Base-by-base conservation (phyloP, 2,888 invertebrate species). In the Pollenia angustigena region DNA sequence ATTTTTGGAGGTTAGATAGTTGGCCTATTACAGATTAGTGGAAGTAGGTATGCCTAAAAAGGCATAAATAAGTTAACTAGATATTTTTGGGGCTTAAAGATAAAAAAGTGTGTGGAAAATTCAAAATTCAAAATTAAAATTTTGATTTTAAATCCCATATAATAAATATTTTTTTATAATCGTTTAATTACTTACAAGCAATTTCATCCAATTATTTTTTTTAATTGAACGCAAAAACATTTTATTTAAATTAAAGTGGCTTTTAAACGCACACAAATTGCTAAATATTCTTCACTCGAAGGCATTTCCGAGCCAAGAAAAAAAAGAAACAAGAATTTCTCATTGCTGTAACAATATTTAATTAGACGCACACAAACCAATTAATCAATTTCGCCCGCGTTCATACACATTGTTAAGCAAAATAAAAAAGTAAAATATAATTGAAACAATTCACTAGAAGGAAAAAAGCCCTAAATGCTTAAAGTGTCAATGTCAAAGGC, bases 321-420 rank as follows among this genome's bases (percentile, higher is more conserved):
- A 14, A 10, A 11, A 18, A 69, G 14, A 46, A 75, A 10, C 58
- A 88, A 74, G 75, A 81, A 76, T 60, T 46, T 64, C 18, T 56
- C 23, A 42, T 56, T 48, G 50, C 18, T 75, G 81, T 72, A 81
- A 69, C 72, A 84, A 60, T 89, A 90, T 92, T 92, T 92, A 92
- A 92, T 92, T 92, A 92, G 91, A 91, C 90, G 92, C 90, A 90
- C 91, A 90, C 92, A 92, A 92, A 91, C 91, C 91, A 92, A 92
- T 92, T 92, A 92, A 92, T 92, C 92, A 92, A 92, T 90, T 75
- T 91, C 90, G 89, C 76, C 83, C 72, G 32, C 16, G 32, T 44
- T 48, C 32, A 60, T 40, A 48, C 56, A 6, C 32, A 32, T 74
- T 56, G 32, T 11, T 9, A 6, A 14, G 32, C 23, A 42, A 62